These are phyloP conservation scores for Siphamia tubifer DNA, from an alignment of 2,113 vertebrate genomes.

Conservation along the genomic window DNA sequence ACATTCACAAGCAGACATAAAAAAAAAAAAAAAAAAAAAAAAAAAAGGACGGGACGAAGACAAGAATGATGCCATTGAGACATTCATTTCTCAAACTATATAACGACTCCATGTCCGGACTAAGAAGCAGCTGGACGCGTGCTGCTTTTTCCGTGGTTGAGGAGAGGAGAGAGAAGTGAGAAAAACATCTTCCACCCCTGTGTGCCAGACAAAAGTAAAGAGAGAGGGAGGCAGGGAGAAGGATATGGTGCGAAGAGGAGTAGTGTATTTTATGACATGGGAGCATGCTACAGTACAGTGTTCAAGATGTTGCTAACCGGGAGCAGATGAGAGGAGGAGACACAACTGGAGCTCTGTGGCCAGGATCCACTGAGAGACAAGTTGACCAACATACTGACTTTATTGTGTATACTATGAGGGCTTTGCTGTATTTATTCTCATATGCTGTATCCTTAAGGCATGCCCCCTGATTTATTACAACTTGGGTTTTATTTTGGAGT, in stretches of 20 bases:
- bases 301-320: constrained; percentile 80
- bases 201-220: constrained; percentile 49
- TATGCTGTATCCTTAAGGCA: neutral
- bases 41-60: constrained; percentile 57
- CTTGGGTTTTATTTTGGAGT: neutral
- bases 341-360: constrained; percentile 31
- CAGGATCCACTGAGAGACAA: constrained; percentile 9
- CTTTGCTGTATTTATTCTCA: neutral
- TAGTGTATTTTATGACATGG: constrained; percentile 74
- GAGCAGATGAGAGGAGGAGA: constrained; percentile 77
- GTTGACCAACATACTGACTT: constrained; percentile 7
- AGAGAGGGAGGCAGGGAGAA: constrained; percentile 1
- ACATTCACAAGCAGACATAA: constrained; percentile 58
- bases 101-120: constrained; percentile 58
- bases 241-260: constrained; percentile 58
- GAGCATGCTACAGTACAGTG: constrained; percentile 67
- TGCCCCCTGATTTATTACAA: neutral
- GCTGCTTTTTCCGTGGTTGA: constrained; percentile 63
- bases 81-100: constrained; percentile 70
- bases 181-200: constrained; percentile 62
- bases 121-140: constrained; percentile 55
- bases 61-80: constrained; percentile 68
- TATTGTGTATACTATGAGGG: neutral
- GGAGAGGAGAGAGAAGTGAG: constrained; percentile 11
- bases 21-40: constrained; percentile 59